These are phyloP conservation scores for Geothlypis trichas DNA, from an alignment of 2,113 vertebrate genomes.

Conservation along the genomic window DNA sequence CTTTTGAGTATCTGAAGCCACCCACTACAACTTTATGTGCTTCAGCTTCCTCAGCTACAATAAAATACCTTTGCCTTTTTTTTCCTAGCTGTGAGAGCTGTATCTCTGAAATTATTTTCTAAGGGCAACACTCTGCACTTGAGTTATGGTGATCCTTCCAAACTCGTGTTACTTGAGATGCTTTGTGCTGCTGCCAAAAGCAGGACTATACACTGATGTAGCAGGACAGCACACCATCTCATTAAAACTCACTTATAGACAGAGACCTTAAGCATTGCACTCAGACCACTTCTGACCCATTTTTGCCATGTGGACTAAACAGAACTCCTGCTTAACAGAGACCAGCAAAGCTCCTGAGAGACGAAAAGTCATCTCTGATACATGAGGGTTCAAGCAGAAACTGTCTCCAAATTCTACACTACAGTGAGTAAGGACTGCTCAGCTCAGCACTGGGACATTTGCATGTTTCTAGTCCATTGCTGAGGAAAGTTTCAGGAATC, in stretches of 20 bases:
- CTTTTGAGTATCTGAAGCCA: neutral
- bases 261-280: fast-evolving
- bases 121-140: neutral
- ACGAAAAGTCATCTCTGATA: neutral
- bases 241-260: neutral
- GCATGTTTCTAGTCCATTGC: fast-evolving
- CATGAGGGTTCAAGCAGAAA: neutral
- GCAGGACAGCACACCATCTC: neutral
- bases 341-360: neutral
- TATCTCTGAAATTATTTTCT: neutral
- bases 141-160: neutral
- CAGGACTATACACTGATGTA: neutral
- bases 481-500: neutral
- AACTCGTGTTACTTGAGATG: neutral
- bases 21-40: neutral
- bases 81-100: neutral
- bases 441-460: neutral
- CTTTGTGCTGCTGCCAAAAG: neutral
- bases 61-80: neutral
- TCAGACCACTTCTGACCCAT: neutral
- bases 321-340: neutral
- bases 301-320: neutral
- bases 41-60: neutral
- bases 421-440: neutral
- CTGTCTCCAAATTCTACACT: neutral